Base-by-base conservation (phyloP, 2,113 vertebrate genomes). In the Epinephelus cyanopodus region DNA sequence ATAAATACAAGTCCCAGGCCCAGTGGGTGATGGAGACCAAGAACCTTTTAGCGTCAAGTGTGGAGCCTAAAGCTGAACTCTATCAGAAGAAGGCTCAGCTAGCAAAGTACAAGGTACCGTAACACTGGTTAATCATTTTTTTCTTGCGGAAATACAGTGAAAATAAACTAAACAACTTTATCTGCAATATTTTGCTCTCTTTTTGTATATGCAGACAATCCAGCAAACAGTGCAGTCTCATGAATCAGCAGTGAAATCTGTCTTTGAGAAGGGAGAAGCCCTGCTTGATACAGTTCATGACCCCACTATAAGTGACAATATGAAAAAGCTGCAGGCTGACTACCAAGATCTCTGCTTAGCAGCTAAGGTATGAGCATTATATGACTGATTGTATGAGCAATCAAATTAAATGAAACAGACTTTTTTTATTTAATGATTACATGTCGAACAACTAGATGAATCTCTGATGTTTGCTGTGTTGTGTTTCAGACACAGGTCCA, bases 41-140 rank as follows among this genome's bases (percentile, higher is more conserved):
- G 79, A 92, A 87, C 23, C 82, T 97, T 67, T 92, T 99, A 25
- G 92, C 89, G 2, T 74, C 89, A 42, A 94, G 96, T 1, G 94
- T 96, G 0, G 97, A 99, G 66, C 96, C 97, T 66, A 99, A 98
- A 94, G 96, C 95, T 53, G 98, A 99, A 78, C 95, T 99, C 6
- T 99, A 98, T 89, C 98, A 99, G 92, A 99, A 99, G 81, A 99
- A 98, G 90, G 98, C 98, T 15, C 98, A 99, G 50, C 90, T 99
- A 8, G 97, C 97, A 3, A 99, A 99, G 92, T 99, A 99, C 74
- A 99, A 99, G 97, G 98, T 99, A 78, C 77, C 13, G 47, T 57
- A 1, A n/a, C 15, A 37, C 13, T 2, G 1, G 1, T 61, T 39
- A 25, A 18, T 15, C 17, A 4, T 2, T 4, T 29, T 27, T 53